Conservation (phyloP, 2,888 invertebrate genomes). For the Paralinhomoeus sp. region DNA sequence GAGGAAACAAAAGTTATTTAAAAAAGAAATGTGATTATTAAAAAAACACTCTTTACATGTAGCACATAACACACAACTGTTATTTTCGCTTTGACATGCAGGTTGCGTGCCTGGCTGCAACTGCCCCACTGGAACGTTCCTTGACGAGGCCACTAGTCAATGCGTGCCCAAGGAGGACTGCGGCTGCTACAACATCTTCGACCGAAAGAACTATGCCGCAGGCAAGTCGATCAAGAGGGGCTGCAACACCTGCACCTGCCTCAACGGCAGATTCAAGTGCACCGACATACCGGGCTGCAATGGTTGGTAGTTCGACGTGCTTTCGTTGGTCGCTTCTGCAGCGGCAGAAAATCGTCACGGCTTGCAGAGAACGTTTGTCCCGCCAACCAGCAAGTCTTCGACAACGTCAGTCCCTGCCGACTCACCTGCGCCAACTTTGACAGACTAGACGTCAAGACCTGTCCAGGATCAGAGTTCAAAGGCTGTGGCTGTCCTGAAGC, state of each 20-base stretch:
- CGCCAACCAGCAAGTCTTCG: constrained; percentile 4
- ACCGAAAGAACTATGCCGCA: not conserved
- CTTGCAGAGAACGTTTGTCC: constrained; percentile 3
- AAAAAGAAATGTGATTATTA: no score
- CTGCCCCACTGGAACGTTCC: constrained; percentile 52
- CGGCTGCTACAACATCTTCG: constrained; percentile 2
- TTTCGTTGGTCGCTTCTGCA: no score
- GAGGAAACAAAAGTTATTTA: no score
- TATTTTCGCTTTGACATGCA: no score
- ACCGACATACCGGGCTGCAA: no score
- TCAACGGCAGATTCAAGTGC: not conserved
- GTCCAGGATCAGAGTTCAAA: not conserved
- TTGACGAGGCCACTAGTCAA: constrained; percentile 33
- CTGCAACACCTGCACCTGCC: not conserved
- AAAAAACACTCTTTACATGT: no score
- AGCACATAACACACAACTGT: no score
- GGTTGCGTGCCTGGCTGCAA: constrained; percentile 66
- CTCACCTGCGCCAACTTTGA: constrained; percentile 5
- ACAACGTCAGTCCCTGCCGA: constrained; percentile 3
- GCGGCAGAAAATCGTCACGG: no score
- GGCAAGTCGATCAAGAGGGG: no score
- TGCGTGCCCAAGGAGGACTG: constrained; percentile 3
- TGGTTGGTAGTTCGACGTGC: no score
- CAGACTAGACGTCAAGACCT: not conserved
- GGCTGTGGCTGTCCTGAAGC: constrained; percentile 59